Percentiles rank a stretch among this genome's conserved stretches.
Evolutionary conservation across 2,888 invertebrate genomes (phyloP).

Genomic region (Odontomyia ornata): DNA sequence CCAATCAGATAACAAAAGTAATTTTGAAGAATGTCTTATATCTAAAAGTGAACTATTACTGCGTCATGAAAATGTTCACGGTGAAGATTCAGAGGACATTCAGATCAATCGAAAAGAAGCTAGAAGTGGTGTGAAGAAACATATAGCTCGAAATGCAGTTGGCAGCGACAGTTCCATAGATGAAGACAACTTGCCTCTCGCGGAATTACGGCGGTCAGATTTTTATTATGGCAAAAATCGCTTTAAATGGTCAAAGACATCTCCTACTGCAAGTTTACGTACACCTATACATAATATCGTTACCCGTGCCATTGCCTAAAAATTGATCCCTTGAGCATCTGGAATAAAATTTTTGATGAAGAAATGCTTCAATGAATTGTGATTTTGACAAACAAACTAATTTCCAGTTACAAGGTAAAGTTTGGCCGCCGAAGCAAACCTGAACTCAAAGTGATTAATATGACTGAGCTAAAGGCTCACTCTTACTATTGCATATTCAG

Average conservation of each 20-base stretch:
- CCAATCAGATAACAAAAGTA: not conserved
- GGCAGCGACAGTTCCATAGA: not conserved
- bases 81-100: not conserved
- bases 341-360: not conserved
- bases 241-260: not conserved
- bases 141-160: not conserved
- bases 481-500: no score
- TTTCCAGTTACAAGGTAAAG: not conserved
- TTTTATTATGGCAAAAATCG: slow-evolving; percentile 8
- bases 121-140: no score
- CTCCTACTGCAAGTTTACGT: not conserved
- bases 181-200: not conserved
- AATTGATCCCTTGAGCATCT: not conserved
- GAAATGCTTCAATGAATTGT: not conserved
- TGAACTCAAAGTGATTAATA: not conserved
- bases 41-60: not conserved
- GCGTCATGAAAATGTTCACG: not conserved
- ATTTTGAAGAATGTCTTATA: not conserved
- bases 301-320: not conserved
- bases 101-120: no score
- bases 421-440: not conserved
- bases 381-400: not conserved
- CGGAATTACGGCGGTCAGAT: not conserved
- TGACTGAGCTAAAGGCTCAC: not conserved
- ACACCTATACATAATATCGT: not conserved